Evolutionary conservation across 2,113 vertebrate genomes (phyloP).

Genomic region (Zapus hudsonius): DNA sequence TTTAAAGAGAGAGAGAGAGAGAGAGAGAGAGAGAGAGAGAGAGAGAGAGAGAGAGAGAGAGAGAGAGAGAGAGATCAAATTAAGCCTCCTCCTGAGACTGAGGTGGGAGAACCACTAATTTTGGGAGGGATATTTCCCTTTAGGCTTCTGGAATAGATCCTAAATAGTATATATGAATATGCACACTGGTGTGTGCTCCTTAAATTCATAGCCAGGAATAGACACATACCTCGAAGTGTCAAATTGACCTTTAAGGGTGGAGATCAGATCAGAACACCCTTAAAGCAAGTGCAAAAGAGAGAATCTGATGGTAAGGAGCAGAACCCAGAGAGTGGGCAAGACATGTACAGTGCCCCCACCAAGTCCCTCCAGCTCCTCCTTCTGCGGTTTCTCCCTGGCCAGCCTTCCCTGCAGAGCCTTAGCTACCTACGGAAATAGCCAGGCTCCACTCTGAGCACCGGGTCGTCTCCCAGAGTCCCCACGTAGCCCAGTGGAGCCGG

Average conservation of each 20-base stretch:
- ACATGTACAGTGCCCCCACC: neutral
- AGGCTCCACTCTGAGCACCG: slow-evolving; percentile 74
- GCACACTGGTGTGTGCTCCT: too few species aligned
- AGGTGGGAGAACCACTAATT: neutral
- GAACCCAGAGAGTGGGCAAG: neutral
- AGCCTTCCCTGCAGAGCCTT: slow-evolving; percentile 72
- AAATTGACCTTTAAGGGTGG: neutral
- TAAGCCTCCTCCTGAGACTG: neutral
- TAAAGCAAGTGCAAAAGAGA: accelerated
- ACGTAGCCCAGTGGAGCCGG: slow-evolving; percentile 90
- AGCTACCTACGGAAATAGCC: slow-evolving; percentile 86
- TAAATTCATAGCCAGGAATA: neutral
- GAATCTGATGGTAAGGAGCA: neutral
- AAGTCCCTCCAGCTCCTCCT: neutral
- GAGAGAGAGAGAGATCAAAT: slow-evolving; percentile 48
- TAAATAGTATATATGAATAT: neutral
- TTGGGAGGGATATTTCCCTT: neutral
- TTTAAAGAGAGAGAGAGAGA: slow-evolving; percentile 46
- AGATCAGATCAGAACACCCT: neutral
- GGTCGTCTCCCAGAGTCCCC: slow-evolving; percentile 83
- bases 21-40: slow-evolving; percentile 37
- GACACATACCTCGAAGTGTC: neutral
- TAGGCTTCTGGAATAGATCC: neutral
- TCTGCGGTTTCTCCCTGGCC: slow-evolving; percentile 76
- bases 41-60: slow-evolving; percentile 33